Evolutionary conservation across 2,113 vertebrate species (phyloP), one percentile per base, ranked within the genome.

Genomic region (Puma concolor): DNA sequence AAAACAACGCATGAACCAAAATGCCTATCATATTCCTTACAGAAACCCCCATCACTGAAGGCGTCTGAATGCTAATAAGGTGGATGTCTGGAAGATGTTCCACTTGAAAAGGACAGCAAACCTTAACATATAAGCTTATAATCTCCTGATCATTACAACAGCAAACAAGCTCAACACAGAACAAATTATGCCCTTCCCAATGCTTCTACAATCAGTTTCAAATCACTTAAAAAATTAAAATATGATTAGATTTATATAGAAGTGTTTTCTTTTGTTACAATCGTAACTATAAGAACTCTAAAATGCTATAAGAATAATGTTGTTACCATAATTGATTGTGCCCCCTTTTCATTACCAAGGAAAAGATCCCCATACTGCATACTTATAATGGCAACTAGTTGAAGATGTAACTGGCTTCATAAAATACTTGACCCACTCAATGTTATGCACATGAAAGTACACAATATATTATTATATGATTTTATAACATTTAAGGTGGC

Each of bases 271-370:
- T 94, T 38, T 82, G 4, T 91, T 81, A 71, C 64, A 95, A 64
- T 66, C 36, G 60, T 27, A 87, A 29, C 27, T 23, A 87, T 5
- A 95, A 71, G 27, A 85, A 82, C 4, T 87, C 57, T 81, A 87
- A 98, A 94, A 57, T 69, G 14, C 81, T 87, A 0, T 50, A 74
- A 88, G 67, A 86, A 66, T 67, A 88, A 95, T 74, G 86, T 57
- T 81, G 44, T 80, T 97, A 79, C 15, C 23, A 44, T 85, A 89
- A 85, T 72, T 94, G 86, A 88, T 13, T 57, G 15, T 48, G 2
- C n/a, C 13, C 21, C 21, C 11, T 66, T 97, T 87, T 81, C 25
- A 25, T 82, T 88, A 88, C 44, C 44, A 91, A 31, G 10, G 54
- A 91, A 81, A 81, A 91, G 38, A 69, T 76, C 17, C 44, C 29